Percentiles rank a stretch among this genome's conserved stretches.
phyloP scores from a whole-genome alignment of 2,888 invertebrate species.

The Microplitis deprimator region DNA sequence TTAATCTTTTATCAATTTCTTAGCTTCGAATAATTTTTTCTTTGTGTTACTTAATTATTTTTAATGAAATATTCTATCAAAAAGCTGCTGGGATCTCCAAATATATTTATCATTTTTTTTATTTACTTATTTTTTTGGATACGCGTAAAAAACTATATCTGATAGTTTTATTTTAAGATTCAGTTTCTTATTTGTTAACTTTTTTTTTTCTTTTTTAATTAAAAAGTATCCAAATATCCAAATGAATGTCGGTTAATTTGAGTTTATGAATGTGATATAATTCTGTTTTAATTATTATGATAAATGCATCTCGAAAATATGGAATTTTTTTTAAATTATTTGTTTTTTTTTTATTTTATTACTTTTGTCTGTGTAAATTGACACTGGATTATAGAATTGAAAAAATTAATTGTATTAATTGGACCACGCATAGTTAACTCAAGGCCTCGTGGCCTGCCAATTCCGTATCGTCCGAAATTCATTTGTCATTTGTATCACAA shows the following conservation, averaged over 20 bases:
- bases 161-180: neutral
- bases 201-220: no score
- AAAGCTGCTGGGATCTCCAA: neutral
- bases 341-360: slow-evolving; percentile 46
- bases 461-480: slow-evolving; percentile 42
- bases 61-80: slow-evolving; percentile 13
- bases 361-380: slow-evolving; percentile 40
- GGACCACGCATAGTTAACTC: slow-evolving; percentile 61
- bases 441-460: slow-evolving; percentile 60
- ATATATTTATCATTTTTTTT: neutral
- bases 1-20: slow-evolving; percentile 6
- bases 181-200: no score
- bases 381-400: slow-evolving; percentile 48
- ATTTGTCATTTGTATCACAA: slow-evolving; percentile 14
- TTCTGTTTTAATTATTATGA: slow-evolving; percentile 46
- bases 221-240: no score
- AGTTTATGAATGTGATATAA: no score
- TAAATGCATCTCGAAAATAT: slow-evolving; percentile 66
- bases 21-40: slow-evolving; percentile 2
- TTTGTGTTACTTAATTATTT: slow-evolving; percentile 37
- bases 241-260: no score
- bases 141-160: slow-evolving; percentile 3
- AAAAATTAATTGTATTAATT: slow-evolving; percentile 69
- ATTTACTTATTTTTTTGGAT: neutral
- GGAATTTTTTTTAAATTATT: slow-evolving; percentile 45